Evolutionary conservation across 1,140 invertebrate genomes (phyloP).

Genomic region (Drosophila carrolli): DNA sequence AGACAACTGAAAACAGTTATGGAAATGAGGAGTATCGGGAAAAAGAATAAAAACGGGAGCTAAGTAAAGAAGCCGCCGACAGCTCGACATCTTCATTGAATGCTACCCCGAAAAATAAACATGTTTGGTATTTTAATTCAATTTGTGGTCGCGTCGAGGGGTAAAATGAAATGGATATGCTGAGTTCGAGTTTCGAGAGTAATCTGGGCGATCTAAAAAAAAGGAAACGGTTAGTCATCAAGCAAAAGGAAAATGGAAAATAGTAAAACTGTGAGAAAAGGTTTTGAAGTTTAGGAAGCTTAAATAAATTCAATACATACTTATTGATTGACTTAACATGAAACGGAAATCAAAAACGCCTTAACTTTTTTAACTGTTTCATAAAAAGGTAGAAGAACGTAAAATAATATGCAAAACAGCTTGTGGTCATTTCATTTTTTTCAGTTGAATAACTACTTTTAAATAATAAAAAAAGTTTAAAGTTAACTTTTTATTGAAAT

Average conservation of each 20-base stretch:
- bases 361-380: no score
- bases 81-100: constrained; percentile 21
- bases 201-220: background rate
- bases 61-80: constrained; percentile 42
- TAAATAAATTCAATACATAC: background rate
- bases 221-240: constrained; percentile 10
- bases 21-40: constrained; percentile 57
- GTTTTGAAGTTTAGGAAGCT: no score
- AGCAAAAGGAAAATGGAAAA: background rate
- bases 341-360: no score
- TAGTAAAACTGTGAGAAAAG: constrained; percentile 1
- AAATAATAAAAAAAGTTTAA: no score
- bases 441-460: no score
- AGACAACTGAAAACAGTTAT: constrained; percentile 66
- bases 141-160: constrained; percentile 42
- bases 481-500: no score
- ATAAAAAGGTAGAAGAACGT: no score
- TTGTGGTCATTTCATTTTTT: no score
- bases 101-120: constrained; percentile 31
- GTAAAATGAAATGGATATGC: constrained; percentile 52
- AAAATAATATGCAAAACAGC: no score
- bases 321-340: no score
- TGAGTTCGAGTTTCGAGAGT: background rate
- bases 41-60: constrained; percentile 20
- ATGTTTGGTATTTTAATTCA: constrained; percentile 73